phyloP scores from a whole-genome alignment of 2,888 invertebrate genomes.

The Phortica okadai region DNA sequence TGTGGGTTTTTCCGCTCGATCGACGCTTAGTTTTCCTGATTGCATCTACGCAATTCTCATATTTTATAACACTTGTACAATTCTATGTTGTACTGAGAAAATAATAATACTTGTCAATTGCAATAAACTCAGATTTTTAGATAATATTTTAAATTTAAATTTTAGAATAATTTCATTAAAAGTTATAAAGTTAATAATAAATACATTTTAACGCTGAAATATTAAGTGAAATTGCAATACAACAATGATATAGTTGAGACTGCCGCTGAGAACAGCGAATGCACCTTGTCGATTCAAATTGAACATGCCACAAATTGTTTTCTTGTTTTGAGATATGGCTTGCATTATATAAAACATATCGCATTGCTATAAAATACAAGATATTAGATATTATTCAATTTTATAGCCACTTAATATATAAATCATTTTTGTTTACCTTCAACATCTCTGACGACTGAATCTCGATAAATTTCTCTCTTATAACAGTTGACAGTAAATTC shows the following conservation, averaged over 20 bases:
- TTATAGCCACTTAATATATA: too few relatives aligned
- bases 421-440: too few relatives aligned
- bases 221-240: not conserved
- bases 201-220: too few relatives aligned
- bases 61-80: slow-evolving; percentile 69
- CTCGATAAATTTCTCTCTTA: too few relatives aligned
- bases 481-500: too few relatives aligned
- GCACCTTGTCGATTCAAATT: not conserved
- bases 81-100: slow-evolving; percentile 51
- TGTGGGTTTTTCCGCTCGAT: slow-evolving; percentile 65
- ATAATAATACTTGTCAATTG: not conserved
- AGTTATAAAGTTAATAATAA: not conserved
- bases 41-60: slow-evolving; percentile 62
- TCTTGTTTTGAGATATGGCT: not conserved
- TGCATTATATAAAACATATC: not conserved
- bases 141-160: not conserved
- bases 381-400: too few relatives aligned
- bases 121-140: slow-evolving; percentile 4
- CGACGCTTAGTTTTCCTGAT: slow-evolving; percentile 61
- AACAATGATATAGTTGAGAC: not conserved
- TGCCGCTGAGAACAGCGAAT: not conserved
- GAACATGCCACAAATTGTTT: slow-evolving; percentile 19
- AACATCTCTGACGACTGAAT: too few relatives aligned
- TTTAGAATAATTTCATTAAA: not conserved
- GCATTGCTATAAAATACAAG: too few relatives aligned